Evolutionary conservation across 2,113 vertebrate species (phyloP), one percentile per base, ranked within the genome.

Genomic region (Oreochromis tanganicae): DNA sequence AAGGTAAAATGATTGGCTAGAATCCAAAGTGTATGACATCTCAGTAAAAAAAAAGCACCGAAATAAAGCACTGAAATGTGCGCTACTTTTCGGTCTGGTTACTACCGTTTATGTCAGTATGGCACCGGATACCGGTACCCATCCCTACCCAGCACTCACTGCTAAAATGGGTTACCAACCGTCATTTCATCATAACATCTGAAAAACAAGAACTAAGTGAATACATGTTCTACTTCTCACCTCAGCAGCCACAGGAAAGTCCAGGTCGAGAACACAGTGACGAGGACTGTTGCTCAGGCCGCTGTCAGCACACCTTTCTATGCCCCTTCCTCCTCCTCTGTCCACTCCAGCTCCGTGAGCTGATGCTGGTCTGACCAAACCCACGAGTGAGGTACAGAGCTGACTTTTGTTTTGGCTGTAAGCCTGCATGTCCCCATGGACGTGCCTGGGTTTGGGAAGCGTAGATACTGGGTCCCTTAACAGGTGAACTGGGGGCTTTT

Each of bases 381-480:
- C 90, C 63, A 80, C 56, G 50, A 89, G 48, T 16, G 91, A 89
- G 14, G 87, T 43, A 5, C 90, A 87, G 24, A 93, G 91, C 52
- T 92, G 95, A 50, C 79, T 5, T 81, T 91, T 87, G 78, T 3
- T 84, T 75, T 89, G 92, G 9, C 86, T 10, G 5, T 97, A 97
- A 84, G 50, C 78, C 10, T 63, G 88, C 3, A 16, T 71, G 43
- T 92, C 91, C 17, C 96, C 95, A 6, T 96, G 96, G 8, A 97
- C 96, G n/a, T 97, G 92, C 2, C 97, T 96, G 73, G 96, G 97
- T 91, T 97, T 98, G 59, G 98, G 97, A 1, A 98, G 96, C 16
- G 97, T 98, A 63, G 97, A 97, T 2, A 97, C 96, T 0, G 97
- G 96, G 86, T 97, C 97, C 66, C 97, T 96, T 96, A 97, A 94